Evolutionary conservation across 1,140 invertebrate species (phyloP), one percentile per base, ranked within the genome.

Genomic region (Matsumurasca onukii): DNA sequence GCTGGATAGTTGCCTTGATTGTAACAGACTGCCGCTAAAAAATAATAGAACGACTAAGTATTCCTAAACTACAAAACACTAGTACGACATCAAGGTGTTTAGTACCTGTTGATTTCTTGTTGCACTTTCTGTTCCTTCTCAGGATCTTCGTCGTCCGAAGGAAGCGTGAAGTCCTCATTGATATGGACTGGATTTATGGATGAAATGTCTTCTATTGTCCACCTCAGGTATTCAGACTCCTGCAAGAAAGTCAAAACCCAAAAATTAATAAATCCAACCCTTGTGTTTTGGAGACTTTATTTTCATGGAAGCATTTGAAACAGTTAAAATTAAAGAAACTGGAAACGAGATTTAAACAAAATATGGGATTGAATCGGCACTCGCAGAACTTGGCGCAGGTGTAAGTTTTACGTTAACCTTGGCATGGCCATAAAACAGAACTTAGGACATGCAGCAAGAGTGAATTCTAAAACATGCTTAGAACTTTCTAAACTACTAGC

Each of bases 191-290:
- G 55, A n/a, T 59, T 59, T 5, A 59, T 59, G 24, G 55, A 59
- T 12, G 55, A 59, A 27, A 59, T 59, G n/a, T 59, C 55, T 59
- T 59, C 55, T 22, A 59, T 59, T 3, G 55, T 59, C 55, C 55
- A 59, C 55, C 55, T 25, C 5, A 59, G 24, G 5, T 59, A 13
- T 29, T 59, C 55, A 12, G 55, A 59, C 9, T 59, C 55, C 55
- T 59, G 15, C 5, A 9, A 39, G 17, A 39, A 5, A 39, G 17
- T 39, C 5, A 39, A 9, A 39, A 39, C 5, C 5, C 5, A 39
- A 39, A 9, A 39, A 39, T 39, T 39, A 9, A 9, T 39, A 39
- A 39, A 17, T 39, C 17, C 5, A 39, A 39, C 17, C 5, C 34
- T 17, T 39, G 5, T 39, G 5, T 17, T 39, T 17, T 39, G 5